Evolutionary conservation across 1,140 invertebrate species (phyloP).

Genomic region (Chironomus tepperi): DNA sequence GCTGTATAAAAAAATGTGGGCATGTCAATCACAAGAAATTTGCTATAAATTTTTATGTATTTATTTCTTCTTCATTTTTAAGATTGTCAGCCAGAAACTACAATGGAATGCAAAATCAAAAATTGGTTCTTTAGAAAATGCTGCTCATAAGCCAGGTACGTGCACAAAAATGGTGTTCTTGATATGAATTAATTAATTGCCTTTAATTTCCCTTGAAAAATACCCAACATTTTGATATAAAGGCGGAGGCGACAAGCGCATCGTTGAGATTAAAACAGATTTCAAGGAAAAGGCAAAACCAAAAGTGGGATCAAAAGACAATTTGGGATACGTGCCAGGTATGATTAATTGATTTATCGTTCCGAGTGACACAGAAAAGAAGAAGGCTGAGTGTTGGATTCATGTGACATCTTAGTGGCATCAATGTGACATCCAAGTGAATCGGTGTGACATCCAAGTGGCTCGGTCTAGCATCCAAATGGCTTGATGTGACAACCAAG

Average conservation of each 20-base stretch:
- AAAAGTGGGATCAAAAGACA: constrained; percentile 89
- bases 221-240: neutral
- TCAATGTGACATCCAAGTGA: no score
- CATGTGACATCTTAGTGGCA: no score
- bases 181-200: constrained; percentile 1
- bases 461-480: no score
- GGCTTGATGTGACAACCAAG: no score
- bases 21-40: constrained; percentile 1
- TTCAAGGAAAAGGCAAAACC: constrained; percentile 87
- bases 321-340: constrained; percentile 68
- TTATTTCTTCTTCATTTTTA: neutral
- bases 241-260: constrained; percentile 80
- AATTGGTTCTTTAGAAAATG: constrained; percentile 88
- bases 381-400: no score
- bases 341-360: neutral
- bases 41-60: neutral
- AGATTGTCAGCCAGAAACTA: constrained; percentile 73
- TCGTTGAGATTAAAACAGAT: constrained; percentile 78
- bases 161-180: neutral
- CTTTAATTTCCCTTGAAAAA: neutral
- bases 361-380: no score
- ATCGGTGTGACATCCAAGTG: no score
- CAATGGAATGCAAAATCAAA: constrained; percentile 91
- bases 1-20: constrained; percentile 84
- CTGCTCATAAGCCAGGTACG: constrained; percentile 74